A percentile compares a stretch with the other conserved stretches of the same genome.
Evolutionary conservation across 1,140 invertebrate species (phyloP).

Genomic region (Acromyrmex echinatior): DNA sequence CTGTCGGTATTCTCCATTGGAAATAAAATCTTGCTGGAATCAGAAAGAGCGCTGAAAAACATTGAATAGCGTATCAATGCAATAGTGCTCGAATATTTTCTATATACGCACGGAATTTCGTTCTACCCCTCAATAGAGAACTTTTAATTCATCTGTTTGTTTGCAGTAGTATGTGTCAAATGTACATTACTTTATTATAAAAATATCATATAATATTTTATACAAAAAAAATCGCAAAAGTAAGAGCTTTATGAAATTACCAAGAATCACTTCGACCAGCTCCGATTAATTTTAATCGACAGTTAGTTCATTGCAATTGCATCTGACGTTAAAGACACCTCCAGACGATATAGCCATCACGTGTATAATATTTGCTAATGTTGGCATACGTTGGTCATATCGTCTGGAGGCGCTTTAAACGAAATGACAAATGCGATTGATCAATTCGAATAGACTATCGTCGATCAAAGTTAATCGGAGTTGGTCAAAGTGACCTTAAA

Average conservation of each 20-base stretch:
- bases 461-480: too few relatives aligned
- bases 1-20: slow-evolving; percentile 28
- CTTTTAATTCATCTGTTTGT: slow-evolving; percentile 28
- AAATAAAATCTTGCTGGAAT: slow-evolving; percentile 43
- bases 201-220: neutral
- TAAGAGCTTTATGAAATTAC: neutral
- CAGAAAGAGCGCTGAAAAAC: neutral
- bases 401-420: too few relatives aligned
- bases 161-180: neutral
- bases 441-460: too few relatives aligned
- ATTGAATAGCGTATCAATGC: slow-evolving; percentile 35
- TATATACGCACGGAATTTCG: neutral
- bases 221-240: neutral
- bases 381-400: too few relatives aligned
- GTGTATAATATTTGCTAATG: too few relatives aligned
- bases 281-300: too few relatives aligned
- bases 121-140: neutral
- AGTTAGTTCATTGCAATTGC: too few relatives aligned
- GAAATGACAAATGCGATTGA: too few relatives aligned
- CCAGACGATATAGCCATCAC: too few relatives aligned
- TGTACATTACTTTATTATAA: neutral
- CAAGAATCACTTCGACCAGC: too few relatives aligned
- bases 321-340: too few relatives aligned
- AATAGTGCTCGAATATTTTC: slow-evolving; percentile 1
- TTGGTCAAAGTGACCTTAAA: neutral